These are phyloP conservation scores for Danaus chrysippus DNA, from an alignment of 2,888 invertebrate species.

Conservation along the genomic window DNA sequence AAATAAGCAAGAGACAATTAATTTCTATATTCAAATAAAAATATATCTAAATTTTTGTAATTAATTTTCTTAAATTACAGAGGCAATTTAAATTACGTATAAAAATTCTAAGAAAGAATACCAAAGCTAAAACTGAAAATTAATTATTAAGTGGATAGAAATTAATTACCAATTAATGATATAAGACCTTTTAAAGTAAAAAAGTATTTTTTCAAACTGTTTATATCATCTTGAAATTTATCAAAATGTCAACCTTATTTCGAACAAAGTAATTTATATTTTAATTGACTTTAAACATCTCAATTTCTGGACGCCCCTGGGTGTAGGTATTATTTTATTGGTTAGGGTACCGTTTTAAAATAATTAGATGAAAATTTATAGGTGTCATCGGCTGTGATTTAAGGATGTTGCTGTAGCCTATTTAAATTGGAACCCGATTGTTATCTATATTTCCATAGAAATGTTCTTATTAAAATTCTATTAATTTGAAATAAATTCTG, in stretches of 20 bases:
- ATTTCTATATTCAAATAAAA: slow-evolving; percentile 26
- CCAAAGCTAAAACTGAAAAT: slow-evolving; percentile 55
- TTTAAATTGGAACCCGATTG: slow-evolving; percentile 8
- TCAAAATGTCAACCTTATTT: slow-evolving; percentile 21
- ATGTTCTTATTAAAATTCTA: background rate
- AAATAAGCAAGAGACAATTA: slow-evolving; percentile 66
- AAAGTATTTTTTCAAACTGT: slow-evolving; percentile 5
- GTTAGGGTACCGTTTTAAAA: slow-evolving; percentile 61
- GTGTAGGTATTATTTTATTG: slow-evolving; percentile 67
- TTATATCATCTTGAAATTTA: background rate
- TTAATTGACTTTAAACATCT: slow-evolving; percentile 65
- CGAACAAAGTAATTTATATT: slow-evolving; percentile 29
- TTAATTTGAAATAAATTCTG: background rate
- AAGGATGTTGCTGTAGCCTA: slow-evolving; percentile 33
- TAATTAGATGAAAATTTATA: slow-evolving; percentile 73
- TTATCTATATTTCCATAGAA: background rate
- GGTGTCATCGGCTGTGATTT: slow-evolving; percentile 69
- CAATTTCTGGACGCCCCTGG: slow-evolving; percentile 56
- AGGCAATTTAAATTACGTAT: slow-evolving; percentile 30
- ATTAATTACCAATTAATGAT: slow-evolving; percentile 55
- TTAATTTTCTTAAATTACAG: no score
- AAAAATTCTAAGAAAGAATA: slow-evolving; percentile 73
- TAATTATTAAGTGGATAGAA: slow-evolving; percentile 52
- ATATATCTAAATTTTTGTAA: slow-evolving; percentile 61
- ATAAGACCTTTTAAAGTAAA: background rate